Percentiles rank a stretch among this genome's conserved stretches.
Conservation (phyloP, 2,888 invertebrate species). For the Argyra leucocephala region DNA sequence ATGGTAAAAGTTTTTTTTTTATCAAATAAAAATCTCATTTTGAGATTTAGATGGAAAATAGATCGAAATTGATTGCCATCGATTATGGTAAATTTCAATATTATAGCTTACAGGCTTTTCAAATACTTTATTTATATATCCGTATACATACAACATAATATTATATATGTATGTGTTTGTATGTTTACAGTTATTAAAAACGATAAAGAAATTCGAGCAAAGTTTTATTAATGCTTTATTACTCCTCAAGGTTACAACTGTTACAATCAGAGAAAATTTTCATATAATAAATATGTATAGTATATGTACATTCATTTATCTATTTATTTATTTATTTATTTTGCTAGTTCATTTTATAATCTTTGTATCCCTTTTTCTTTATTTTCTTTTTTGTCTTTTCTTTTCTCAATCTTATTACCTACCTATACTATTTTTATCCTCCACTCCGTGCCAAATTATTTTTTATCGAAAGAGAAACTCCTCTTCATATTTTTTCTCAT, state of each 20-base stretch:
- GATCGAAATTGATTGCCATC: slow-evolving; percentile 3
- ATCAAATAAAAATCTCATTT: slow-evolving; percentile 6
- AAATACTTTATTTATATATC: not conserved
- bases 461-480: not conserved
- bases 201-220: not conserved
- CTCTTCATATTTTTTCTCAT: not conserved
- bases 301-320: too few species aligned
- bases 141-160: not conserved
- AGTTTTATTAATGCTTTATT: slow-evolving; percentile 4
- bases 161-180: not conserved
- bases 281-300: too few species aligned
- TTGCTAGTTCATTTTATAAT: not conserved
- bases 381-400: not conserved
- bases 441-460: not conserved
- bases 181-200: not conserved
- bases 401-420: not conserved
- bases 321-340: not conserved
- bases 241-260: slow-evolving; percentile 6
- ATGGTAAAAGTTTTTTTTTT: not conserved
- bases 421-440: not conserved
- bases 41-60: not conserved
- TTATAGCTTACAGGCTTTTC: not conserved
- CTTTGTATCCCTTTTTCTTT: not conserved
- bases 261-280: not conserved
- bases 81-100: slow-evolving; percentile 6